Base-by-base conservation (phyloP, 2,888 invertebrate species). In the Drosophila basisetae region DNA sequence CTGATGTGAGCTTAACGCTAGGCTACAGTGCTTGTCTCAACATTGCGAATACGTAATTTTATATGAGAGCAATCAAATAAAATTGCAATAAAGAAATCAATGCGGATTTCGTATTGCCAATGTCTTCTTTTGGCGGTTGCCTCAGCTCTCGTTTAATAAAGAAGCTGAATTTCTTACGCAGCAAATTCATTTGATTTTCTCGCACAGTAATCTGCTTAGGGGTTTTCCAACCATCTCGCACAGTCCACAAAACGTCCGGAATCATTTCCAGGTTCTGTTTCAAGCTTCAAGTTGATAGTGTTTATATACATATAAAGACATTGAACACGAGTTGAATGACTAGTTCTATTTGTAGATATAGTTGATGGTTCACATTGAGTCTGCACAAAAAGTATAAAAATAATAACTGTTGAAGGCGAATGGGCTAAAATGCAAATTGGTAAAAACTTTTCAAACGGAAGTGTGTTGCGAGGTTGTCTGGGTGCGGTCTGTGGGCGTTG, bases 1-100 rank as follows among this genome's bases (percentile, higher is more conserved):
- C 66, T 85, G 86, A 88, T 90, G 89, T 80, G 90, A 74, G 80
- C 83, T 89, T 81, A 76, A 74, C 80, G 80, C 69, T 47, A 53
- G 53, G 76, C 55, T 71, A 63, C 76, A 68, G 72, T 53, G 55
- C 80, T 83, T 83, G 82, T 81, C 76, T 86, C 86, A 78, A 70
- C 89, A 73, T 70, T 78, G 90, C 82, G 87, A 90, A 90, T 90
- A 89, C 87, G 87, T 88, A 88, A 87, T 87, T 85, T 82, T 83
- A 78, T 85, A 83, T 78, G 86, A 83, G 74, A 75, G 76, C 87
- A 87, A 87, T 87, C 87, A 90, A 87, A 87, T 87, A 88, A 90
- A 87, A 90, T 62, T 85, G 90, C 87, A 87, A 87, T 87, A 87
- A 90, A 87, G 89, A 90, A 87, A 90, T 90, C 90, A 87, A 87